Base-by-base conservation (phyloP, 2,113 vertebrate species). In the Phalacrocorax carbo region DNA sequence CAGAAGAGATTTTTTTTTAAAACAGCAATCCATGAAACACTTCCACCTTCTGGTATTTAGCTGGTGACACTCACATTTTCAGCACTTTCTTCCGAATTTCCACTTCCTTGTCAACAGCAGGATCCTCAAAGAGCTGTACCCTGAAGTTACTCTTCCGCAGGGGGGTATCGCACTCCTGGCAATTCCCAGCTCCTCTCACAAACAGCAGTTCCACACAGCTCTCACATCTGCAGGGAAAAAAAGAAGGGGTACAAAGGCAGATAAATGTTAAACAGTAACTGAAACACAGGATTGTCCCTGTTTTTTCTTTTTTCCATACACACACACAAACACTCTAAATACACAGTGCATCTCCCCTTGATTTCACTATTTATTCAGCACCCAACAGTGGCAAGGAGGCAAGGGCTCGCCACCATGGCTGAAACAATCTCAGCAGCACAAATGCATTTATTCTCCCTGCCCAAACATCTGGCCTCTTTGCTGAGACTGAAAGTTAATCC, bases 51-150 rank as follows among this genome's bases (percentile, higher is more conserved):
- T 66, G 36, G 4, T 26, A 26, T 78, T 82, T 25, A 85, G 75
- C 66, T 10, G 64, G 38, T 14, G 42, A 62, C 69, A 98, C 98
- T 99, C 98, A 99, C 99, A 99, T 99, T 98, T 99, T 99, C 83
- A 99, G 97, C 85, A 99, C 99, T 97, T 99, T 99, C 98, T 99
- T 99, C 64, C 99, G 98, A 95, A 99, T 99, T 97, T 99, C 99
- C 97, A 99, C 99, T 95, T 99, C 99, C 95, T 99, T 99, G 97
- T 99, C 99, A 2, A 99, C 98, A 34, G 99, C 97, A 19, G 99
- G 99, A 96, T 99, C 99, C 93, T 99, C 99, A 82, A 99, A 99
- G 88, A 99, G 99, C 97, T 99, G 99, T 32, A 99, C 98, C 15
- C 99, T 99, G 97, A 99, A 99, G 98, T 99, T 99, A 81, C 98